Percentiles rank a stretch among this genome's conserved stretches.
These are phyloP conservation scores for Pipistrellus pygmaeus DNA, from an alignment of 2,797 vertebrate species.

Conservation along the genomic window DNA sequence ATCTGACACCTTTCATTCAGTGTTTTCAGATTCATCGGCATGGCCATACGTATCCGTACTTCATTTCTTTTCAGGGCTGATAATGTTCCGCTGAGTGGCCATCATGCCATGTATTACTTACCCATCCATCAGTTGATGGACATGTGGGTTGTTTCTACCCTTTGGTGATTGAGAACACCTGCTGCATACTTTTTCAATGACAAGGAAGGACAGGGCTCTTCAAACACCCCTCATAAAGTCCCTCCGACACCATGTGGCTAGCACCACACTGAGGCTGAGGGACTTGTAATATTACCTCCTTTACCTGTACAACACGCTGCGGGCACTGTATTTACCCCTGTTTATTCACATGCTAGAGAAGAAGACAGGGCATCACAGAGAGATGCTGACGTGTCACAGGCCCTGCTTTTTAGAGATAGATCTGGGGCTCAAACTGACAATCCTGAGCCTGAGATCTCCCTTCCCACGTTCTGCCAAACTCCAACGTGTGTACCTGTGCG, in stretches of 20 bases:
- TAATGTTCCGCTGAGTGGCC: neutral
- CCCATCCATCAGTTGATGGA: neutral
- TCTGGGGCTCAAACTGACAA: neutral
- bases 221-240: too few relatives aligned
- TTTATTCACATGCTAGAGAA: neutral
- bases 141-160: neutral
- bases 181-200: neutral
- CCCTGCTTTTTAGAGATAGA: neutral
- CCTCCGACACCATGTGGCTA: neutral
- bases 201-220: neutral
- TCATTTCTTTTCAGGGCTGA: neutral
- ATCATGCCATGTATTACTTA: too few relatives aligned
- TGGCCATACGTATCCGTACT: neutral
- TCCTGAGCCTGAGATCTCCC: too few relatives aligned
- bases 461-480: neutral
- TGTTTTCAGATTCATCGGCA: neutral
- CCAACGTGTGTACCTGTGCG: rapidly evolving
- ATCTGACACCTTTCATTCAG: neutral
- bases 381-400: neutral
- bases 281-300: neutral
- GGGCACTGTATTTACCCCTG: neutral
- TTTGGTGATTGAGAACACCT: neutral
- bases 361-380: neutral
- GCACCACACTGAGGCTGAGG: neutral
- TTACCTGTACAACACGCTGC: rapidly evolving